phyloP scores from a whole-genome alignment of 2,797 vertebrate genomes.

The Mormyrus hasselquistii region DNA sequence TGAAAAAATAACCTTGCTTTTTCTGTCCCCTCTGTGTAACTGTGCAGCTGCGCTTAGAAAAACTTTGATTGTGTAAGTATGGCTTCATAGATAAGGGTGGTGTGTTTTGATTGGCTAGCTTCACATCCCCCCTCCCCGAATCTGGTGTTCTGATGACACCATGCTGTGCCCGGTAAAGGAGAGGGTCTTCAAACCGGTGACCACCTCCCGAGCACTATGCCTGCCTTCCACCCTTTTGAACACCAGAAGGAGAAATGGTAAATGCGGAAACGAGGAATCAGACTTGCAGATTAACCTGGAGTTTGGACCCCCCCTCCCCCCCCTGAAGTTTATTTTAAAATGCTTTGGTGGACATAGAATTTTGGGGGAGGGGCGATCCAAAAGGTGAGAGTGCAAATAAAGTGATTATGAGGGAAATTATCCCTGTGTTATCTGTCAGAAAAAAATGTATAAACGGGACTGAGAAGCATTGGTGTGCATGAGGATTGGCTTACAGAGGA shows the following conservation, averaged over 20 bases:
- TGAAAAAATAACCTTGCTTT: neutral
- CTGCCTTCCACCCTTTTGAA: conserved; percentile 27
- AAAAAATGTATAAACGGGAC: neutral
- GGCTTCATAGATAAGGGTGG: conserved; percentile 49
- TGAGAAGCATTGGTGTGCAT: neutral
- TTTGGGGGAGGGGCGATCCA: neutral
- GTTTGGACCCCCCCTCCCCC: conserved; percentile 33
- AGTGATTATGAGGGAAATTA: neutral
- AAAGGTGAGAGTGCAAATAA: neutral
- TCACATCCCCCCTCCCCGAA: conserved; percentile 11
- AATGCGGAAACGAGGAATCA: conserved; percentile 13
- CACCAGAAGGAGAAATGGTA: conserved; percentile 42
- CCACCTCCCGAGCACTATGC: conserved; percentile 35
- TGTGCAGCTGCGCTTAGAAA: neutral
- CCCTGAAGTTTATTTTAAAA: neutral
- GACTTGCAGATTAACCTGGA: conserved; percentile 10
- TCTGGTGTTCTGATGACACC: conserved; percentile 22
- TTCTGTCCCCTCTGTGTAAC: neutral
- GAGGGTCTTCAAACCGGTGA: neutral
- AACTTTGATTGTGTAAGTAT: conserved; percentile 44
- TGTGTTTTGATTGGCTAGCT: conserved; percentile 43
- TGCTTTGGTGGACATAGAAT: neutral
- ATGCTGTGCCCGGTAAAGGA: conserved; percentile 17
- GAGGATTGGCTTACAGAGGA: neutral
- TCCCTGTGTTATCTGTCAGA: neutral